Conservation (phyloP, 2,888 invertebrate species). For the Standfussiana lucernea region DNA sequence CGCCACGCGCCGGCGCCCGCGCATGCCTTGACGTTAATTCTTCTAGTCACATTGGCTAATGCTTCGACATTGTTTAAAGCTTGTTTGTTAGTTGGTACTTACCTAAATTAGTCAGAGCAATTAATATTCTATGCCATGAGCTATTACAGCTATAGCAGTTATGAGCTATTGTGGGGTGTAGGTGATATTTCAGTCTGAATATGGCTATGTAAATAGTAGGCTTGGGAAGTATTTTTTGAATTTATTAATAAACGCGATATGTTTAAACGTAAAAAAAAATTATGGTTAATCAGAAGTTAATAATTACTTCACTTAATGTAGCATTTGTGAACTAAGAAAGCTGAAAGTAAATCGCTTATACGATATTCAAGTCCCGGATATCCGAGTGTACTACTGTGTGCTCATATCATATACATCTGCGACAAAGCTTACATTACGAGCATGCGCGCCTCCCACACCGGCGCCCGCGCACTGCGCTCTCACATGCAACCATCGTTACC, state of each 20-base stretch:
- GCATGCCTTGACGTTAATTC: constrained; percentile 44
- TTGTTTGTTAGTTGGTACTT: constrained; percentile 19
- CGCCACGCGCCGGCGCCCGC: constrained; percentile 51
- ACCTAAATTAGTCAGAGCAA: constrained; percentile 45
- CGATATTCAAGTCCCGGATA: not conserved
- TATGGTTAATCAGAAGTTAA: not conserved
- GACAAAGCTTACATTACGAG: constrained; percentile 39
- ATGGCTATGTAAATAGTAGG: not conserved
- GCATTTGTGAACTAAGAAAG: not conserved
- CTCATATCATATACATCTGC: constrained; percentile 25
- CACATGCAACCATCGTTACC: constrained; percentile 14
- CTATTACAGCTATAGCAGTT: no score
- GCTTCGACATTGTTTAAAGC: constrained; percentile 34
- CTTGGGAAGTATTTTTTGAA: not conserved
- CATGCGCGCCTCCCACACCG: constrained; percentile 47
- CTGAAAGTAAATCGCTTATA: not conserved
- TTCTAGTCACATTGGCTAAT: constrained; percentile 45
- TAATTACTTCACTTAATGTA: not conserved
- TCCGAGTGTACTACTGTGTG: not conserved
- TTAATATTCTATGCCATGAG: constrained; percentile 41
- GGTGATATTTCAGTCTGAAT: not conserved
- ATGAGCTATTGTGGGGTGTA: constrained; percentile 25
- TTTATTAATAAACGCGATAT: not conserved
- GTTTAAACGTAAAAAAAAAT: not conserved
- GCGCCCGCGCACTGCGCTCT: constrained; percentile 40